These are phyloP conservation scores for Anhinga anhinga DNA, from an alignment of 2,113 vertebrate species.

Conservation along the genomic window DNA sequence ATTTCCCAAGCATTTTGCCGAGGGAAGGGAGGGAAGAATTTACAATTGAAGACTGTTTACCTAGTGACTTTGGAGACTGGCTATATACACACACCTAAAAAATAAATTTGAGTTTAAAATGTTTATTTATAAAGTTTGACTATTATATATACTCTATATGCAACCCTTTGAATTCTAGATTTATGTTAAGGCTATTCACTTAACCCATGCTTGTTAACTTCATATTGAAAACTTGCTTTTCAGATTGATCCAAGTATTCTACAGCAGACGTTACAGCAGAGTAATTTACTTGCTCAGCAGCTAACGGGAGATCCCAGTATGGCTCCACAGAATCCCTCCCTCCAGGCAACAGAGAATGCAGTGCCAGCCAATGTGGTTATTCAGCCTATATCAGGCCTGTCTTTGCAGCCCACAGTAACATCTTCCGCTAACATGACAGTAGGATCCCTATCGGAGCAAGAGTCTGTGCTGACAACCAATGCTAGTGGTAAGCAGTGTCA, in stretches of 20 bases:
- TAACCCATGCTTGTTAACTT: neutral
- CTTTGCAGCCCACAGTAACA: slow-evolving; percentile 83
- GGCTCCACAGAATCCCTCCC: slow-evolving; percentile 71
- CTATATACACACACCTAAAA: neutral
- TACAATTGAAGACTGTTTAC: neutral
- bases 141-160: neutral
- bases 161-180: neutral
- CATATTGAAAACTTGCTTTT: neutral
- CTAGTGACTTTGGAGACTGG: neutral
- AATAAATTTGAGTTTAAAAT: neutral
- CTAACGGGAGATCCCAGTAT: slow-evolving; percentile 80
- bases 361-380: slow-evolving; percentile 89
- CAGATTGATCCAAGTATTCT: slow-evolving; percentile 92
- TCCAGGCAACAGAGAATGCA: slow-evolving; percentile 79
- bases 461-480: slow-evolving; percentile 73
- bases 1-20: neutral
- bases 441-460: slow-evolving; percentile 84
- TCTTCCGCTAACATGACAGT: slow-evolving; percentile 83
- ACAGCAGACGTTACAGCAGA: slow-evolving; percentile 92
- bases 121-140: neutral
- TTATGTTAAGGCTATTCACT: neutral
- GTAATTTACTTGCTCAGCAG: slow-evolving; percentile 85
- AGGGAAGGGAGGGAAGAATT: neutral
- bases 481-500: slow-evolving; percentile 63
- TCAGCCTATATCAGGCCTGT: slow-evolving; percentile 89